Percentiles rank a stretch among this genome's conserved stretches.
Conservation (phyloP, 2,113 vertebrate genomes). For the Junco hyemalis region DNA sequence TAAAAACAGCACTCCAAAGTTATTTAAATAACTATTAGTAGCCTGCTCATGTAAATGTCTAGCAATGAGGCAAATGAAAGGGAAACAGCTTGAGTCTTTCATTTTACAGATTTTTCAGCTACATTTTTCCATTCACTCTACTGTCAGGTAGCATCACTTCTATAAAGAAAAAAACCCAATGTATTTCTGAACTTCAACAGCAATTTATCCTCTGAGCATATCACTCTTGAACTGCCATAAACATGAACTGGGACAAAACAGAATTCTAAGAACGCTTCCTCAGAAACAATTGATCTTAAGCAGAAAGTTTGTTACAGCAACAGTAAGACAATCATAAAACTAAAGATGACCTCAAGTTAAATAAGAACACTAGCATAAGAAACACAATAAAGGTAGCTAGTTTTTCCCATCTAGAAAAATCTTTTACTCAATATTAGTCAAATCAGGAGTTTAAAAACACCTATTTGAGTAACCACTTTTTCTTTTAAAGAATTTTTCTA, state of each 20-base stretch:
- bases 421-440: background rate
- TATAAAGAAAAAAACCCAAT: background rate
- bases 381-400: background rate
- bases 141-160: background rate
- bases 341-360: background rate
- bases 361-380: background rate
- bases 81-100: background rate
- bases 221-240: background rate
- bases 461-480: background rate
- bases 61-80: background rate
- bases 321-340: background rate
- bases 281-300: background rate
- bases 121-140: background rate
- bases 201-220: background rate
- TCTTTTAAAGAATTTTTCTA: background rate
- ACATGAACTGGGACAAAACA: background rate
- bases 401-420: background rate
- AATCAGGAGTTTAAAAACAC: background rate
- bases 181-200: background rate
- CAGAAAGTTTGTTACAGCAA: background rate
- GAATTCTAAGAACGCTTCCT: background rate
- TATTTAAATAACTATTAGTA: background rate
- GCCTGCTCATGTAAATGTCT: background rate
- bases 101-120: background rate
- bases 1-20: background rate